Evolutionary conservation across 2,888 invertebrate species (phyloP).

Genomic region (Drepana falcataria): DNA sequence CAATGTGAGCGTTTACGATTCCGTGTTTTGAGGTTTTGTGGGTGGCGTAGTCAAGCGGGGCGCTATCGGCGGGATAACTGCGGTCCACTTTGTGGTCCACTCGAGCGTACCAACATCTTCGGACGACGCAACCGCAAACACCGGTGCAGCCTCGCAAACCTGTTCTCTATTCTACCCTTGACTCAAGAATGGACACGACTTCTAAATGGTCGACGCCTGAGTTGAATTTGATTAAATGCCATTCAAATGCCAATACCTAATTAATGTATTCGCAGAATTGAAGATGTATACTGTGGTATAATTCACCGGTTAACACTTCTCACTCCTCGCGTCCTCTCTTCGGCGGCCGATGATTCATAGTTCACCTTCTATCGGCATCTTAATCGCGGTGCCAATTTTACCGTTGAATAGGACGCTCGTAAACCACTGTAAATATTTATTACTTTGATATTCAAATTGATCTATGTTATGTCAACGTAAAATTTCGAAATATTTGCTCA

Average conservation of each 20-base stretch:
- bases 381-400: conserved; percentile 52
- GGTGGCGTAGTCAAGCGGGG: conserved; percentile 22
- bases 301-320: neutral
- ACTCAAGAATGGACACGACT: conserved; percentile 17
- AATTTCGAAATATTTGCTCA: neutral
- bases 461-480: conserved; percentile 7
- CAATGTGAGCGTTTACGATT: conserved; percentile 29
- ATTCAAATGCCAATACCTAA: neutral
- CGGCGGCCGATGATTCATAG: conserved; percentile 35
- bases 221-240: conserved; percentile 2
- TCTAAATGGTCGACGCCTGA: conserved; percentile 18
- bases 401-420: conserved; percentile 48
- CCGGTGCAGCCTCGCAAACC: conserved; percentile 50
- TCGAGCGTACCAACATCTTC: conserved; percentile 51
- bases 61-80: conserved; percentile 25
- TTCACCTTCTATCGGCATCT: conserved; percentile 27
- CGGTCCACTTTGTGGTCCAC: conserved; percentile 60
- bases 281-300: neutral
- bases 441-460: conserved; percentile 35
- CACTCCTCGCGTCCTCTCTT: conserved; percentile 12
- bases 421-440: conserved; percentile 48
- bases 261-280: neutral
- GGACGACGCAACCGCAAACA: conserved; percentile 63
- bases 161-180: conserved; percentile 44
- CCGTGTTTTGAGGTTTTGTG: conserved; percentile 43